These are phyloP conservation scores for Cancer borealis DNA, from an alignment of 2,888 invertebrate genomes.

Conservation along the genomic window DNA sequence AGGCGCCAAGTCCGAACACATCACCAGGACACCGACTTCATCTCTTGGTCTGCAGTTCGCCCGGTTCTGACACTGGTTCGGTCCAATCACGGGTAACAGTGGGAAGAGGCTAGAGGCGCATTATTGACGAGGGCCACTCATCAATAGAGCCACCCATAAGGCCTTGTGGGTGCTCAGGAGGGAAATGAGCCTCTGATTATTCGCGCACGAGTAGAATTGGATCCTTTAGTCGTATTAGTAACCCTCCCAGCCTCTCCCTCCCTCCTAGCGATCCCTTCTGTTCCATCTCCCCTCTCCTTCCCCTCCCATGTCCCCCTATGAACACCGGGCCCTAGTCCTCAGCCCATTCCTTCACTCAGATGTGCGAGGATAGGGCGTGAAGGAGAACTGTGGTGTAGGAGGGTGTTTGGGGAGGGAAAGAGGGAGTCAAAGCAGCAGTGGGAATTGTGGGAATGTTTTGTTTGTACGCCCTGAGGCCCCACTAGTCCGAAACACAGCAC, in stretches of 20 bases:
- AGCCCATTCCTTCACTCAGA: conserved; percentile 30
- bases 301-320: neutral
- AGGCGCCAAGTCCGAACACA: neutral
- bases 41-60: neutral
- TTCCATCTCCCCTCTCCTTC: neutral
- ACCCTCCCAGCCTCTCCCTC: neutral
- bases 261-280: neutral
- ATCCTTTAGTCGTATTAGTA: neutral
- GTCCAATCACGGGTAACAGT: conserved; percentile 33
- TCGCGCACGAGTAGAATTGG: neutral
- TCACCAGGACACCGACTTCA: neutral
- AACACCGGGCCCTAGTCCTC: neutral
- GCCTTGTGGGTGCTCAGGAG: conserved; percentile 14
- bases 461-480: neutral
- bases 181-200: conserved; percentile 41
- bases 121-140: conserved; percentile 30
- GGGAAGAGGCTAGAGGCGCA: conserved; percentile 6
- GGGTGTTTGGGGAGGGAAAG: neutral
- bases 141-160: conserved; percentile 30
- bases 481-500: conserved; percentile 5
- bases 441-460: conserved; percentile 40
- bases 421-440: neutral
- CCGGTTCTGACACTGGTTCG: neutral
- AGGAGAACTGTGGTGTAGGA: conserved; percentile 1
- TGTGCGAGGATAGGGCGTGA: neutral